These are phyloP conservation scores for Cydia pomonella DNA, from an alignment of 1,140 invertebrate genomes.

Conservation along the genomic window DNA sequence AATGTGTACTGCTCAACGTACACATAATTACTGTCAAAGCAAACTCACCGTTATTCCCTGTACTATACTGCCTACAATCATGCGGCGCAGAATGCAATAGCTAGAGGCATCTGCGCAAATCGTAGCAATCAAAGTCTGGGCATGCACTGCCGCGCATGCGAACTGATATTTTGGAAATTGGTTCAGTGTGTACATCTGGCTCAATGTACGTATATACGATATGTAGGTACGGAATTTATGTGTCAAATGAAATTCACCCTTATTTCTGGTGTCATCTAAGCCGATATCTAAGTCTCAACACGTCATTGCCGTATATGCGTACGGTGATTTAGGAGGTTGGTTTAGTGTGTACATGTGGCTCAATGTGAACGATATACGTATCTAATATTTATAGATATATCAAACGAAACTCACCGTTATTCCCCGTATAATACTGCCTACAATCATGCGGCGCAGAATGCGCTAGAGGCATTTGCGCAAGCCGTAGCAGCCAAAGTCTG, in stretches of 20 bases:
- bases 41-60: slow-evolving; percentile 40
- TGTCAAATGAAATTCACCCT: no score
- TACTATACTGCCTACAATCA: slow-evolving; percentile 88
- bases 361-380: no score
- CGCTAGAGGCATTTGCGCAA: slow-evolving; percentile 87
- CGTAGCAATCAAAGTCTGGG: slow-evolving; percentile 88
- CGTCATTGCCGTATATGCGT: no score
- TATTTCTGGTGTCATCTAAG: no score
- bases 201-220: no score
- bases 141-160: slow-evolving; percentile 81
- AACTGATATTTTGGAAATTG: slow-evolving; percentile 43
- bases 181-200: no score
- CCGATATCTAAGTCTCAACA: no score
- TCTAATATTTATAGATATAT: no score
- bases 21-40: background rate
- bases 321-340: no score
- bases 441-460: slow-evolving; percentile 88
- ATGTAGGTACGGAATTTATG: no score
- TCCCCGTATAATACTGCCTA: slow-evolving; percentile 85
- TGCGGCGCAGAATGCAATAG: slow-evolving; percentile 86
- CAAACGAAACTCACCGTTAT: slow-evolving; percentile 77
- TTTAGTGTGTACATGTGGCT: no score
- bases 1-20: no score
- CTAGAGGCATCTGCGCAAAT: slow-evolving; percentile 86
- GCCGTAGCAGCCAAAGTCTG: slow-evolving; percentile 88